phyloP scores from a whole-genome alignment of 2,888 invertebrate species.

The Tiliacea citrago region DNA sequence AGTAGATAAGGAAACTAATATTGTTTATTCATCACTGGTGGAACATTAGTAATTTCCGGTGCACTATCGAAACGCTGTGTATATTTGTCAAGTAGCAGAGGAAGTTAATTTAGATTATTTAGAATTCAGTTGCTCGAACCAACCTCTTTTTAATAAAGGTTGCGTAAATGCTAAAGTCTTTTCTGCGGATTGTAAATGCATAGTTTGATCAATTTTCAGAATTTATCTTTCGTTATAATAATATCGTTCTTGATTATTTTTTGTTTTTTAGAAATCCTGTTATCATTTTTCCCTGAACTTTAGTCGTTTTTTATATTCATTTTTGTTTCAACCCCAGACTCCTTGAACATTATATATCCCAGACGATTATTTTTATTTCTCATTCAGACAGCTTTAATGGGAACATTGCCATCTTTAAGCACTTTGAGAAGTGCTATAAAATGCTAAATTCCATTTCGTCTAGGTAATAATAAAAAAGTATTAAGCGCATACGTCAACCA shows the following conservation, averaged over 20 bases:
- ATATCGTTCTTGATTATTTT: not conserved
- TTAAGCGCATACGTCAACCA: slow-evolving; percentile 28
- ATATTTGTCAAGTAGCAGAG: slow-evolving; percentile 43
- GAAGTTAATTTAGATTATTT: slow-evolving; percentile 65
- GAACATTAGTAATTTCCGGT: slow-evolving; percentile 56
- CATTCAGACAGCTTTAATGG: slow-evolving; percentile 37
- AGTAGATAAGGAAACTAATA: slow-evolving; percentile 28
- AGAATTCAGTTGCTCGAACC: slow-evolving; percentile 33
- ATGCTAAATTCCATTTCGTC: slow-evolving; percentile 39
- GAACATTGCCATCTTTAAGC: slow-evolving; percentile 22
- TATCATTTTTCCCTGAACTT: not conserved
- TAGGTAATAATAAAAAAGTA: slow-evolving; percentile 27
- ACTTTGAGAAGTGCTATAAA: slow-evolving; percentile 40
- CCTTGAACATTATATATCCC: not conserved
- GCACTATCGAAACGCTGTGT: slow-evolving; percentile 33
- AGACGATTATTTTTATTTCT: slow-evolving; percentile 27
- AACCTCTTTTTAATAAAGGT: not conserved
- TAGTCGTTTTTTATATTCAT: not conserved
- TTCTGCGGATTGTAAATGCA: not conserved
- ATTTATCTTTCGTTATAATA: not conserved
- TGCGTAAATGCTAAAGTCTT: not conserved
- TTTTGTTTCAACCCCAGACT: not conserved
- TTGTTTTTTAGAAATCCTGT: too few relatives aligned
- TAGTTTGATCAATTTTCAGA: not conserved
- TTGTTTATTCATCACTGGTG: slow-evolving; percentile 39